Base-by-base conservation (phyloP, 37 sponge, comb jelly and placozoan genomes). In the Tethya wilhelma region DNA sequence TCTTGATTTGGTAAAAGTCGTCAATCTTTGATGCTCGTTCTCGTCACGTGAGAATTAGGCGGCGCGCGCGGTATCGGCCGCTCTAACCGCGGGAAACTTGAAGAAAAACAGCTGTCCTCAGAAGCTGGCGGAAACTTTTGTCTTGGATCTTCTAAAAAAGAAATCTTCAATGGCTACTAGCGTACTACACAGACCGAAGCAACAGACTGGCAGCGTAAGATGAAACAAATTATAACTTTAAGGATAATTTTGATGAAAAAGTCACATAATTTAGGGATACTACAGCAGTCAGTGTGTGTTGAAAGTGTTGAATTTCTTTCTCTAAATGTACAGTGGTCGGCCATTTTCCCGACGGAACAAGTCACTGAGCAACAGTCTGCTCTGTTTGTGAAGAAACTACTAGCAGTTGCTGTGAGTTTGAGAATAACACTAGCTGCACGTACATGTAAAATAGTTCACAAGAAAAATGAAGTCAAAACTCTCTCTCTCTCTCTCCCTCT, bases 371-470 rank as follows among this genome's bases (percentile, higher is more conserved):
- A 91, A 43, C 94, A 97, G 80, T 93, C 94, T n/a, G 92, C 92
- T 2, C 74, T 97, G n/a, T 97, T 97, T 78, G 97, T 97, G 6
- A 97, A 97, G 90, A 97, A 97, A 46, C 87, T 97, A 11, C 82
- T 97, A 0, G 97, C 97, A 11, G 91, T 97, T 1, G 91, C 94
- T 4, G 94, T 97, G 22, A 91, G 87, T 33, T 32, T 42, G 3
- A 36, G 20, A 28, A 62, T 11, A 62, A 14, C 53, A 9, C 9
- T 49, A 49, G 14, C 14, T 49, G 53, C 14, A 9, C 53, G 14
- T 49, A 49, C 9, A 19, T 49, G 53, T 19, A 49, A 14, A 14
- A 49, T 49, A 49, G 9, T 49, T 14, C 53, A 9, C 53, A 49
- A 9, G n/a, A 49, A 14, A 49, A 19, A 49, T 49, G 14, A 49